These are phyloP conservation scores for Eledone cirrhosa DNA, from an alignment of 2,888 invertebrate species.

Conservation along the genomic window DNA sequence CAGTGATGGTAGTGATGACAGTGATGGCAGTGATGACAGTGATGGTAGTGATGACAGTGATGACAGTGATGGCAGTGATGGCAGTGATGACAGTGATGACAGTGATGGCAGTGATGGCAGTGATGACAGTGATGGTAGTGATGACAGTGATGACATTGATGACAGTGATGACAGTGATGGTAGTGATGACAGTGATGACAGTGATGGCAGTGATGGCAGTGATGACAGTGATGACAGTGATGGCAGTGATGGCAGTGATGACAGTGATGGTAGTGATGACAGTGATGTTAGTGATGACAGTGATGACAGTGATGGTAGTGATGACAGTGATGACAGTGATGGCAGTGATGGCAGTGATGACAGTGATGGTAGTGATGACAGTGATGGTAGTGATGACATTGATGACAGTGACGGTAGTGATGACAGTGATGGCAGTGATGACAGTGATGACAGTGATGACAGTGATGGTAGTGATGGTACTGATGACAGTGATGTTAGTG, in stretches of 20 bases:
- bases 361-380: constrained; percentile 1
- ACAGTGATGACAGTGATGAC: constrained; percentile 7
- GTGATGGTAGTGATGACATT: too few species aligned
- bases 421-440: constrained; percentile 23
- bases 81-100: constrained; percentile 15
- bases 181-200: not conserved
- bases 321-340: not conserved
- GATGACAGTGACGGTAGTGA: too few species aligned
- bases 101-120: not conserved
- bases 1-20: constrained; percentile 19
- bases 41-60: constrained; percentile 19
- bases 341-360: not conserved
- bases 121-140: not conserved
- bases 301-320: not conserved
- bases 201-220: constrained; percentile 5
- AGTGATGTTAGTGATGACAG: too few species aligned
- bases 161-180: too few species aligned
- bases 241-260: not conserved
- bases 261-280: not conserved
- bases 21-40: constrained; percentile 19
- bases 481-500: too few species aligned
- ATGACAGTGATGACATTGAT: too few species aligned
- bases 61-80: constrained; percentile 23
- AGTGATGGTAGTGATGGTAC: constrained; percentile 1
- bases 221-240: constrained; percentile 4